These are phyloP conservation scores for Spheniscus humboldti DNA, from an alignment of 2,797 vertebrate genomes.

Conservation along the genomic window DNA sequence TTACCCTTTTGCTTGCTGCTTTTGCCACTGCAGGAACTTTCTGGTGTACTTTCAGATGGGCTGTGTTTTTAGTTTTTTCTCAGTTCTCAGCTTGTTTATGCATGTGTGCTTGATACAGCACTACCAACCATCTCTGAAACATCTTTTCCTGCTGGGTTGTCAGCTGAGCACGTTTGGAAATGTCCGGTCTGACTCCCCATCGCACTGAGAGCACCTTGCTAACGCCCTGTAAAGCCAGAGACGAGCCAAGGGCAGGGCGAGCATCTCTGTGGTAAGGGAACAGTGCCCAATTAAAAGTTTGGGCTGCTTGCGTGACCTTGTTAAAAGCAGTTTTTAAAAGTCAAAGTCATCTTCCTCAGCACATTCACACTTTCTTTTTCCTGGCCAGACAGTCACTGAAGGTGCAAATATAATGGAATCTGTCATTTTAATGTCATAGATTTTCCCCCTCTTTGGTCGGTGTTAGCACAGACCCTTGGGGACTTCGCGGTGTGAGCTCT, in stretches of 20 bases:
- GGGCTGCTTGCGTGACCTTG: not conserved
- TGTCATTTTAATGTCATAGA: conserved; percentile 55
- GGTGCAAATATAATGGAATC: conserved; percentile 69
- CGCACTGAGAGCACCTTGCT: rapidly evolving
- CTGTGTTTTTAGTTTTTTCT: not conserved
- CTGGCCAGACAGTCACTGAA: conserved; percentile 49
- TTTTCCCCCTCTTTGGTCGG: conserved; percentile 4
- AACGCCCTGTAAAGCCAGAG: rapidly evolving
- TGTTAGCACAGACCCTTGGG: not conserved
- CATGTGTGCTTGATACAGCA: not conserved
- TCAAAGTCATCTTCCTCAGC: conserved; percentile 51
- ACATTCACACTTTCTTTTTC: conserved; percentile 70
- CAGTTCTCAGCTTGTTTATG: not conserved
- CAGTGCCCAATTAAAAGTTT: not conserved
- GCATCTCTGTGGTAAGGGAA: not conserved
- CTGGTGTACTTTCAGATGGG: not conserved
- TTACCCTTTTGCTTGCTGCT: not conserved
- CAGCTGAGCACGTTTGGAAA: not conserved
- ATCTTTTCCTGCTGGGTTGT: not conserved
- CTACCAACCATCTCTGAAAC: not conserved
- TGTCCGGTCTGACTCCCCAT: not conserved
- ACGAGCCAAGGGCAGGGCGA: not conserved
- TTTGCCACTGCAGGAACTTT: not conserved
- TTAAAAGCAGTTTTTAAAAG: conserved; percentile 7
- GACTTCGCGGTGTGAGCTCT: not conserved